phyloP scores from a whole-genome alignment of 2,113 vertebrate genomes.

The Casuarius casuarius region DNA sequence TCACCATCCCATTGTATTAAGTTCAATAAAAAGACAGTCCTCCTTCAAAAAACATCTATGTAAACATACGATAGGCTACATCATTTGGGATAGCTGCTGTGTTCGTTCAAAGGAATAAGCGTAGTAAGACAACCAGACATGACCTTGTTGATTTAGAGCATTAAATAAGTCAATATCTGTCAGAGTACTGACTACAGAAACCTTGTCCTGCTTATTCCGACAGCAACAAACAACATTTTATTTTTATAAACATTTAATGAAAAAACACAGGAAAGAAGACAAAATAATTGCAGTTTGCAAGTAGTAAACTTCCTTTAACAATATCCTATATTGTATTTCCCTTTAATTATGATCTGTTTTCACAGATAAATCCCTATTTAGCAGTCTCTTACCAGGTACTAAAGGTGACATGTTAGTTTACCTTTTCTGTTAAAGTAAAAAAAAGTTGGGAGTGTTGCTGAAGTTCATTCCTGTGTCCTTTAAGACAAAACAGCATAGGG shows the following conservation, averaged over 20 bases:
- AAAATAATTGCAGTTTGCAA: conserved; percentile 22
- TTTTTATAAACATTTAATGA: conserved; percentile 10
- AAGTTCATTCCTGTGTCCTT: background rate
- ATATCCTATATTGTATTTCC: background rate
- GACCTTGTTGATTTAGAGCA: background rate
- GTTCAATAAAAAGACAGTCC: background rate
- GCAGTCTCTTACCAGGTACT: background rate
- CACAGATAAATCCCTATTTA: background rate
- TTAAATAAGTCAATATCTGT: background rate
- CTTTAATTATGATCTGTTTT: background rate
- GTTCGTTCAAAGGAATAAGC: background rate
- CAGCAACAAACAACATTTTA: background rate
- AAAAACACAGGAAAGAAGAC: conserved; percentile 7
- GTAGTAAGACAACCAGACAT: background rate
- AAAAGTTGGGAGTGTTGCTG: background rate
- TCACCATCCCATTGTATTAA: background rate
- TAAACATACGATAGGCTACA: background rate
- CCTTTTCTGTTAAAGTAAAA: background rate
- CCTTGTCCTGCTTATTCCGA: background rate
- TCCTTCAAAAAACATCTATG: background rate
- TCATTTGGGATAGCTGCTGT: background rate
- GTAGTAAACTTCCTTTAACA: background rate
- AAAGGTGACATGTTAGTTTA: background rate
- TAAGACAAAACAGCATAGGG: background rate
- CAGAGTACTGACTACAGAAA: background rate